phyloP scores from a whole-genome alignment of 1,140 invertebrate genomes.

The Tribolium madens region DNA sequence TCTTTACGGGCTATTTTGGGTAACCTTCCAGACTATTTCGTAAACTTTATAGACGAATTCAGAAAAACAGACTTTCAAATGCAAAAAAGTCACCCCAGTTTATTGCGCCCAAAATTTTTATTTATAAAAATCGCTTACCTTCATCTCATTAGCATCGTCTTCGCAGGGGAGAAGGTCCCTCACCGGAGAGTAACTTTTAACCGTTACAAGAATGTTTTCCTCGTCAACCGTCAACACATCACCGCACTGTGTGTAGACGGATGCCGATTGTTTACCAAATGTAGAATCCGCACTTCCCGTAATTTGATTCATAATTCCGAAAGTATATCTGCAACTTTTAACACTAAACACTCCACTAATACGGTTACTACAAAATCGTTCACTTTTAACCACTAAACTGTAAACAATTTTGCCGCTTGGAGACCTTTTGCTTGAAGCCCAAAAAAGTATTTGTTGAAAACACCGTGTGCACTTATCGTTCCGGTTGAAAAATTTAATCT shows the following conservation, averaged over 20 bases:
- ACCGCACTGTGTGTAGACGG: slow-evolving; percentile 46
- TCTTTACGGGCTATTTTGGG: too few relatives aligned
- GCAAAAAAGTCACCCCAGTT: too few relatives aligned
- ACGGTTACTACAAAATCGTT: neutral
- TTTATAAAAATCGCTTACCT: neutral
- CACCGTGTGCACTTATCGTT: neutral
- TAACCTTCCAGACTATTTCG: too few relatives aligned
- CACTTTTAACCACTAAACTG: neutral
- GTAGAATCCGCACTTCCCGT: neutral
- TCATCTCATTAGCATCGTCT: neutral
- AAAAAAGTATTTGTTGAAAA: neutral
- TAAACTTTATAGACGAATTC: too few relatives aligned
- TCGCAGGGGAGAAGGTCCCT: neutral
- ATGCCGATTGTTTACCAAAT: neutral
- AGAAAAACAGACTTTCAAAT: too few relatives aligned
- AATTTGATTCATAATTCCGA: neutral
- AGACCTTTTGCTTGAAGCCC: neutral
- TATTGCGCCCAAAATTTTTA: neutral
- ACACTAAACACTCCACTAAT: neutral
- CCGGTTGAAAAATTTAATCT: neutral
- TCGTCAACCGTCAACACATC: slow-evolving; percentile 47
- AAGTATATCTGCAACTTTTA: neutral
- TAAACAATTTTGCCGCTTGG: neutral
- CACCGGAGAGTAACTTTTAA: slow-evolving; percentile 45
- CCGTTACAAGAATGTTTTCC: slow-evolving; percentile 53